Base-by-base conservation (phyloP, 2,113 vertebrate genomes). In the Gallinago undulata region DNA sequence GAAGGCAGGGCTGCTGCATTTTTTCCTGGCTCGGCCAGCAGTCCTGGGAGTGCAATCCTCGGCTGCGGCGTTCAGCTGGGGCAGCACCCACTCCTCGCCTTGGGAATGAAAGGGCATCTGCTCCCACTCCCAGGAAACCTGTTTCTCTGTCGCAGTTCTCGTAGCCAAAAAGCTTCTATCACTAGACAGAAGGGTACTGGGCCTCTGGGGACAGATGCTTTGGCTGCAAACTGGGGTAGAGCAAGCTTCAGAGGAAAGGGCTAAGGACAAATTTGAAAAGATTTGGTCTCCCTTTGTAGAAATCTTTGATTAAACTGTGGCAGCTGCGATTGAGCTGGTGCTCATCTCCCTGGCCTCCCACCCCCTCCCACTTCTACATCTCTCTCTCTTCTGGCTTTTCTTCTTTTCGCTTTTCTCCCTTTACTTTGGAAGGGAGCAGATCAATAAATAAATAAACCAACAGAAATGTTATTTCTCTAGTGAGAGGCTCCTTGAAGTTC, bases 391-490 rank as follows among this genome's bases (percentile, higher is more conserved):
- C 66, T 82, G 41, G 35, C 48, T 90, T 66, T 31, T 80, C 53
- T 53, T 60, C 77, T 64, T 59, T 60, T 73, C 39, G 79, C 69
- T 92, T 87, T 70, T 83, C 88, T 94, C 47, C 62, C 74, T 53
- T 84, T 16, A 4, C 94, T 84, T 89, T 70, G 73, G 87, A 84
- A 89, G 23, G 56, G 47, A 95, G 60, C 41, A 53, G 91, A 96
- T 97, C 95, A 57, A 96, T 96, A 89, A 95, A 91, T 93, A 96
- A 94, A 96, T 76, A 96, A 95, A 91, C 91, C 80, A 80, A 59
- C 62, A 72, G 89, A 95, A 95, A 91, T 72, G 74, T 87, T 87
- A 81, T 64, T 93, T 87, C 84, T 78, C 80, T 4, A 4, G 66
- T 0, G 4, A 89, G 86, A 75, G 48, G 66, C 31, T 35, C 80